Evolutionary conservation across 1,140 invertebrate genomes (phyloP).

Genomic region (Cataglyphis hispanica): DNA sequence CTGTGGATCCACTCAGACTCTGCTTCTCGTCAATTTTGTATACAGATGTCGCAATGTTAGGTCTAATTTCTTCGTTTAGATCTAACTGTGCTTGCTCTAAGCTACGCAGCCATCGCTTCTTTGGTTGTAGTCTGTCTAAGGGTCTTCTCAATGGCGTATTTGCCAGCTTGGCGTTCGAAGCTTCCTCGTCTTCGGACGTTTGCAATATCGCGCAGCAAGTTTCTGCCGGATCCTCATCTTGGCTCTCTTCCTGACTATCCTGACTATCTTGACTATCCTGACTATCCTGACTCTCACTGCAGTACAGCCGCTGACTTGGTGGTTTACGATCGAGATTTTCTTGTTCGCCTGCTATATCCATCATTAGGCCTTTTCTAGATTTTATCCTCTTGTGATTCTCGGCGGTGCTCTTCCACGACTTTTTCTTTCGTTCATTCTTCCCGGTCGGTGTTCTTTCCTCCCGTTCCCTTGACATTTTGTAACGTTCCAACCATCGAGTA

Average conservation of each 20-base stretch:
- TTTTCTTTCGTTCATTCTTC: slow-evolving; percentile 84
- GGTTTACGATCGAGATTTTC: slow-evolving; percentile 82
- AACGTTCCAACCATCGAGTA: slow-evolving; percentile 88
- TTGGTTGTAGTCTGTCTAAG: slow-evolving; percentile 87
- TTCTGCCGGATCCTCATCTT: slow-evolving; percentile 83
- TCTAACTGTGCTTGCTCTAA: slow-evolving; percentile 86
- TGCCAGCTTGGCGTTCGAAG: slow-evolving; percentile 75
- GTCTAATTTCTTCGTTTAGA: slow-evolving; percentile 84
- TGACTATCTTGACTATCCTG: slow-evolving; percentile 79
- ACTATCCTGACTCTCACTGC: slow-evolving; percentile 75
- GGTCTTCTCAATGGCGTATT: slow-evolving; percentile 80
- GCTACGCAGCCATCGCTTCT: slow-evolving; percentile 89
- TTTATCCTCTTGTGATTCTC: slow-evolving; percentile 81
- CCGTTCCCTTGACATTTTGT: slow-evolving; percentile 83
- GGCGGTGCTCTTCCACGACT: slow-evolving; percentile 81
- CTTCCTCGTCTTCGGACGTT: slow-evolving; percentile 82
- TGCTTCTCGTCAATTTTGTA: slow-evolving; percentile 58
- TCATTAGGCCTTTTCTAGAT: slow-evolving; percentile 84
- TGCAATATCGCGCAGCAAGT: slow-evolving; percentile 78
- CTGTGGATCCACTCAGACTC: background rate
- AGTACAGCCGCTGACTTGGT: slow-evolving; percentile 79
- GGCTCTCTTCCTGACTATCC: slow-evolving; percentile 82
- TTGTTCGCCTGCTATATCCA: slow-evolving; percentile 83
- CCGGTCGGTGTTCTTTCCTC: slow-evolving; percentile 86
- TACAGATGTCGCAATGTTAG: slow-evolving; percentile 39